Evolutionary conservation across 1,140 invertebrate genomes (phyloP), one percentile per base, ranked within the genome.

Genomic region (Ylistrum balloti): DNA sequence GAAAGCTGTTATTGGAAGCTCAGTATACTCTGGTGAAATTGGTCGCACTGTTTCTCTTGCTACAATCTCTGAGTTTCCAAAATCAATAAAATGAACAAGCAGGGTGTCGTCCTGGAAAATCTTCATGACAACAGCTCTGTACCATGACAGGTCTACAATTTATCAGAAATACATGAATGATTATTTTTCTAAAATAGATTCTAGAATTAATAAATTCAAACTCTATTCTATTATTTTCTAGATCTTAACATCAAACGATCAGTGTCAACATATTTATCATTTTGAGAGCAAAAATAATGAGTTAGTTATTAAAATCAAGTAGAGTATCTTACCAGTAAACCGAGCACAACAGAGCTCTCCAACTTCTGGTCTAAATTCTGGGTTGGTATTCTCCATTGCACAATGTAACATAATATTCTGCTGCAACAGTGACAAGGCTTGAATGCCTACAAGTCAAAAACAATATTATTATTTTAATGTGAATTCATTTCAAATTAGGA

Each of bases 51-150:
- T 86, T 32, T 89, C 86, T 13, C 33, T 38, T 11, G 86, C 17
- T 22, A 92, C 34, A 7, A 89, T 28, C 33, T 88, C 91, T 28
- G 28, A n/a, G 41, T 92, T 92, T 41, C 91, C 91, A 89, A 92
- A 92, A 34, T 92, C 91, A 33, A 89, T 3, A n/a, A 91, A 92
- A 13, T 91, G 88, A 1, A 92, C 34, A 10, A 35, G 33, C n/a
- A 88, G 89, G 11, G 90, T 86, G 3, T 74, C 33, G n/a, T 90
- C 45, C 1, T 28, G 74, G 86, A 87, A 88, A 15, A 32, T 41
- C 74, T 90, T 85, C 15, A 17, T 33, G 0, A 92, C 56, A 48
- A 41, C 41, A 48, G 38, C 88, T 86, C 91, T 91, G 41, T 92
- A 91, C 91, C 91, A 92, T 3, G 87, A 85, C 33, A 33, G 86